These are phyloP conservation scores for Tanypteryx hageni DNA, from an alignment of 2,888 invertebrate species.

Conservation along the genomic window DNA sequence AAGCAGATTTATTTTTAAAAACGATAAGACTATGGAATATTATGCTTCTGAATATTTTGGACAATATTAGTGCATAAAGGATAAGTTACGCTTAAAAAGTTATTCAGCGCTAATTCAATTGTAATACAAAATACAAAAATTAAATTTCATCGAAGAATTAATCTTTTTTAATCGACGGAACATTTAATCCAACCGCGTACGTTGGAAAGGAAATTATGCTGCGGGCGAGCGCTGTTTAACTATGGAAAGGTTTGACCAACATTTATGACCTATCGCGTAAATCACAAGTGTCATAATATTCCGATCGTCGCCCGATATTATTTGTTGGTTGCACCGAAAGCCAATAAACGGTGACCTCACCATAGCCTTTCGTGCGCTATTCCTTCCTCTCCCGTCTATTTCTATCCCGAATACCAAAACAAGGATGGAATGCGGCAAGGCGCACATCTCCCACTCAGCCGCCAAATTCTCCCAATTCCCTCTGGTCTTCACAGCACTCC, in stretches of 20 bases:
- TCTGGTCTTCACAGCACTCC: background rate
- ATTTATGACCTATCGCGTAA: background rate
- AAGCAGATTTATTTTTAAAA: too few relatives aligned
- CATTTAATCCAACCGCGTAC: too few relatives aligned
- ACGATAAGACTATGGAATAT: too few relatives aligned
- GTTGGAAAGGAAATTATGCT: background rate
- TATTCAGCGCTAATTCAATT: too few relatives aligned
- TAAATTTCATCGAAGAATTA: too few relatives aligned
- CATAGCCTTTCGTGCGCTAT: background rate
- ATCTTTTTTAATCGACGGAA: too few relatives aligned
- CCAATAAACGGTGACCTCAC: slow-evolving; percentile 20
- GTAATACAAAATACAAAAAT: too few relatives aligned
- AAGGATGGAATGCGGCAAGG: background rate
- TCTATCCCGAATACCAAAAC: slow-evolving; percentile 17
- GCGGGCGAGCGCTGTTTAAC: background rate
- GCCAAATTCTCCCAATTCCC: background rate
- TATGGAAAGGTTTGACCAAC: background rate
- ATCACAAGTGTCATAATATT: slow-evolving; percentile 29
- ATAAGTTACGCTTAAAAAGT: too few relatives aligned
- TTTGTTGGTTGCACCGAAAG: slow-evolving; percentile 30
- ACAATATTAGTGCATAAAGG: too few relatives aligned
- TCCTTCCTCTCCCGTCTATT: background rate
- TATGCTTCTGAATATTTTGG: too few relatives aligned
- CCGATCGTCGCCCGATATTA: background rate
- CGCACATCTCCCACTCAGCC: background rate